Evolutionary conservation across 2,113 vertebrate genomes (phyloP).

Genomic region (Bagarius yarrelli): DNA sequence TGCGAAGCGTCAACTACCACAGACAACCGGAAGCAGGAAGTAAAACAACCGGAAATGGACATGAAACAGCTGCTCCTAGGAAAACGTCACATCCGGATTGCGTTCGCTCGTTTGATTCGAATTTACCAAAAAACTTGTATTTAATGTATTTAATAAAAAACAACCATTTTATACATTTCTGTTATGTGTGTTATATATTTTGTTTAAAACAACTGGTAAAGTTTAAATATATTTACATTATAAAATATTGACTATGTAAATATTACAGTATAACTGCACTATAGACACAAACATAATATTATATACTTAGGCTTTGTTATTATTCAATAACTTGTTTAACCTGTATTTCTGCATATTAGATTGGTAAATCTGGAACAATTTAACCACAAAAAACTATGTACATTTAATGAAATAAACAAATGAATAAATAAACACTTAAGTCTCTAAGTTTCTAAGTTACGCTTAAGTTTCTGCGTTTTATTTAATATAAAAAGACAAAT

Average conservation of each 20-base stretch:
- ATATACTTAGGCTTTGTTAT: not conserved
- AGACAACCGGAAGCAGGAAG: slow-evolving; percentile 45
- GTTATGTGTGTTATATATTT: not conserved
- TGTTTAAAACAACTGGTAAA: too few species aligned
- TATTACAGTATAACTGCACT: too few species aligned
- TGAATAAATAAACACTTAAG: too few species aligned
- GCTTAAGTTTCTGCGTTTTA: not conserved
- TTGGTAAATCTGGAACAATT: too few species aligned
- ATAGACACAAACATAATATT: too few species aligned
- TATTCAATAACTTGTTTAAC: not conserved
- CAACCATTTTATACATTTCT: too few species aligned
- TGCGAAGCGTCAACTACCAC: not conserved
- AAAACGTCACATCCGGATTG: slow-evolving; percentile 61
- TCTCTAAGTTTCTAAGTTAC: too few species aligned
- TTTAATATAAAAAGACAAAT: not conserved
- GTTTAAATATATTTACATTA: not conserved
- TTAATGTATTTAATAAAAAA: not conserved
- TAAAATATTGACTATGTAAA: too few species aligned
- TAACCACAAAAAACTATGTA: too few species aligned
- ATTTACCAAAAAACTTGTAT: too few species aligned
- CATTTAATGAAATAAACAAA: too few species aligned
- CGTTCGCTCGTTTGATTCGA: not conserved
- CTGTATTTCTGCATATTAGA: not conserved
- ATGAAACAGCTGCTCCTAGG: slow-evolving; percentile 52
- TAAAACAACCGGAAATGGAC: slow-evolving; percentile 62